Evolutionary conservation across 1,140 invertebrate species (phyloP).

Genomic region (Drosophila obscura): DNA sequence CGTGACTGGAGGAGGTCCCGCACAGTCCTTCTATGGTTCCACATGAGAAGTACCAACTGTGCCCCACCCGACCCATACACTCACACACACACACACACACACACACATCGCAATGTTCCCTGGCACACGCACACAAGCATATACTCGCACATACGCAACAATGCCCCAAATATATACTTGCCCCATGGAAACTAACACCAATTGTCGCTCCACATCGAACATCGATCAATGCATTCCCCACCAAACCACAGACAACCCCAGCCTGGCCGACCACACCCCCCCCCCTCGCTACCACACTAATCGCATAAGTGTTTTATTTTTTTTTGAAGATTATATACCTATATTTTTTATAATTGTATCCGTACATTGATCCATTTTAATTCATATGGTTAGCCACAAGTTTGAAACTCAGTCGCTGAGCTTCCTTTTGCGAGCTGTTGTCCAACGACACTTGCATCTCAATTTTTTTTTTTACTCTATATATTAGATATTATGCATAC

Average conservation of each 20-base stretch:
- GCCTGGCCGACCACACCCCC: conserved; percentile 16
- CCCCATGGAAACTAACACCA: conserved; percentile 25
- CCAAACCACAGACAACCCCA: conserved; percentile 10
- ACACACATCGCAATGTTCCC: conserved; percentile 27
- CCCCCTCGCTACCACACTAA: conserved; percentile 26
- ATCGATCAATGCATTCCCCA: conserved; percentile 13
- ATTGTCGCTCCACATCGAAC: conserved; percentile 36
- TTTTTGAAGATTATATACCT: conserved; percentile 15
- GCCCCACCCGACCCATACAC: conserved; percentile 29
- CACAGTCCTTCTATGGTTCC: conserved; percentile 73
- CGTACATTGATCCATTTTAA: neutral
- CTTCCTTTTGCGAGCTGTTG: conserved; percentile 63
- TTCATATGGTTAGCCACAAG: conserved; percentile 30
- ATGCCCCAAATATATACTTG: conserved; percentile 43
- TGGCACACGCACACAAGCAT: conserved; percentile 51
- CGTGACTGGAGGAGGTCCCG: conserved; percentile 21
- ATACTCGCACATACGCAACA: conserved; percentile 3
- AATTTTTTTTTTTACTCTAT: conserved; percentile 27
- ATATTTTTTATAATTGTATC: conserved; percentile 6
- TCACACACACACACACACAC: conserved; percentile 13
- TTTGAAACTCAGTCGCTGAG: conserved; percentile 72
- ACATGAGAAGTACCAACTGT: conserved; percentile 74
- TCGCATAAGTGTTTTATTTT: conserved; percentile 11
- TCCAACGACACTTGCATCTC: conserved; percentile 62
- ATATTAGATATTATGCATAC: conserved; percentile 15